A percentile compares a stretch with the other conserved stretches of the same genome.
These are phyloP conservation scores for Trematomus loennbergii DNA, from an alignment of 2,113 vertebrate genomes.

Conservation along the genomic window DNA sequence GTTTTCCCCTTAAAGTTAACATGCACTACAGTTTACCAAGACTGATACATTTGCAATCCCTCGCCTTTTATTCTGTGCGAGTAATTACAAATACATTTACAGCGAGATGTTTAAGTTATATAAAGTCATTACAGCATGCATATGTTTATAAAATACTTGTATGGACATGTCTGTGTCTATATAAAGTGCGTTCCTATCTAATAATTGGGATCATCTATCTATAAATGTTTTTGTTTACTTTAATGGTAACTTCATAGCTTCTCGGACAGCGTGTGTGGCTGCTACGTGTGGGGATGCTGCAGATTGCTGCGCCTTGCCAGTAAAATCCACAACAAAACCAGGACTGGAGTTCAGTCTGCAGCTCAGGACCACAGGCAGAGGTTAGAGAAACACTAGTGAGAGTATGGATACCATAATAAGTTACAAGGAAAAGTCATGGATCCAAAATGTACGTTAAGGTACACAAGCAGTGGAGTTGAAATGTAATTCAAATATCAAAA, in stretches of 20 bases:
- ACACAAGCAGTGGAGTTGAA: background rate
- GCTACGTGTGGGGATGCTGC: constrained; percentile 70
- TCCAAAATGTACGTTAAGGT: background rate
- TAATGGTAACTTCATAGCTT: constrained; percentile 64
- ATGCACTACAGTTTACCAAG: constrained; percentile 17
- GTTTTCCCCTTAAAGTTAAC: constrained; percentile 47
- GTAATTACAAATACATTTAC: background rate
- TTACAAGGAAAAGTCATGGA: background rate
- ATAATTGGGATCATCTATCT: constrained; percentile 56
- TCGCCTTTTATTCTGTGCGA: background rate
- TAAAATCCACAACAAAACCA: constrained; percentile 62
- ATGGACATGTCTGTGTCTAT: constrained; percentile 34
- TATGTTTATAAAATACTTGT: background rate
- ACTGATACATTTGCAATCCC: background rate
- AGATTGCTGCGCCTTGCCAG: constrained; percentile 51
- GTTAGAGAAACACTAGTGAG: background rate
- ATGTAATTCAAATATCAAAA: background rate
- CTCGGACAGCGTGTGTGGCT: constrained; percentile 74
- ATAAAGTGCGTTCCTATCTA: constrained; percentile 46
- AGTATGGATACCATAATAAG: background rate
- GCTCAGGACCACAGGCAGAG: constrained; percentile 1
- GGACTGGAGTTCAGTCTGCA: constrained; percentile 59
- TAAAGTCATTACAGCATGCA: constrained; percentile 35
- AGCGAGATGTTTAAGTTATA: constrained; percentile 21
- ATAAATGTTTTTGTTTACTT: constrained; percentile 72